A percentile compares a stretch with the other conserved stretches of the same genome.
Conservation (phyloP, 2,888 invertebrate species). For the Troglohyphantes excavatus region DNA sequence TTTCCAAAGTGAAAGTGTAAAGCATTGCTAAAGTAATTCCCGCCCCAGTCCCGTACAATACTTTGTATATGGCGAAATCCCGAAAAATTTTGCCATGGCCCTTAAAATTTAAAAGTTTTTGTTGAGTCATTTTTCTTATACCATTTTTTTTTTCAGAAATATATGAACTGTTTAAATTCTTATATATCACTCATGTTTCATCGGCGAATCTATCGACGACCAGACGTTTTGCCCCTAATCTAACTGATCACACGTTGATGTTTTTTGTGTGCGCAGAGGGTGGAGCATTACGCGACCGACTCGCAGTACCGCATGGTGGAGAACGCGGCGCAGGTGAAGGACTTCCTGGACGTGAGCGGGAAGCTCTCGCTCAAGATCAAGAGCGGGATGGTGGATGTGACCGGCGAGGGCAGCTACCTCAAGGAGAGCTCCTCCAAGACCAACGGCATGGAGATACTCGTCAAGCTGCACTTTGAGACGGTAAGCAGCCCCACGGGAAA, state of each 20-base stretch:
- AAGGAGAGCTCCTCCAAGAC: slow-evolving; percentile 68
- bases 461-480: slow-evolving; percentile 75
- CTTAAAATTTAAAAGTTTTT: too few relatives aligned
- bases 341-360: slow-evolving; percentile 65
- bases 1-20: too few relatives aligned
- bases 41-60: background rate
- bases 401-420: slow-evolving; percentile 65
- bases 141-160: too few relatives aligned
- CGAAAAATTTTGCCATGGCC: too few relatives aligned
- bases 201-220: too few relatives aligned
- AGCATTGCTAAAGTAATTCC: background rate
- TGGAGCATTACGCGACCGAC: slow-evolving; percentile 69
- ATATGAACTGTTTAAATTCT: too few relatives aligned
- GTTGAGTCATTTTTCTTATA: too few relatives aligned
- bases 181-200: too few relatives aligned
- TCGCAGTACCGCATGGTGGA: slow-evolving; percentile 71
- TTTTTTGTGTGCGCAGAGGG: slow-evolving; percentile 14
- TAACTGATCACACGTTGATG: too few relatives aligned
- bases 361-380: slow-evolving; percentile 73
- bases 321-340: slow-evolving; percentile 52
- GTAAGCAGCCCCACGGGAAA: slow-evolving; percentile 22
- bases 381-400: slow-evolving; percentile 51
- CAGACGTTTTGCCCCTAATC: too few relatives aligned
- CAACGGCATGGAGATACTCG: slow-evolving; percentile 65
- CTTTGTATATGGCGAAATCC: too few relatives aligned